Evolutionary conservation across 2,888 invertebrate genomes (phyloP), one percentile per base, ranked within the genome.

Genomic region (Odiellus spinosus): DNA sequence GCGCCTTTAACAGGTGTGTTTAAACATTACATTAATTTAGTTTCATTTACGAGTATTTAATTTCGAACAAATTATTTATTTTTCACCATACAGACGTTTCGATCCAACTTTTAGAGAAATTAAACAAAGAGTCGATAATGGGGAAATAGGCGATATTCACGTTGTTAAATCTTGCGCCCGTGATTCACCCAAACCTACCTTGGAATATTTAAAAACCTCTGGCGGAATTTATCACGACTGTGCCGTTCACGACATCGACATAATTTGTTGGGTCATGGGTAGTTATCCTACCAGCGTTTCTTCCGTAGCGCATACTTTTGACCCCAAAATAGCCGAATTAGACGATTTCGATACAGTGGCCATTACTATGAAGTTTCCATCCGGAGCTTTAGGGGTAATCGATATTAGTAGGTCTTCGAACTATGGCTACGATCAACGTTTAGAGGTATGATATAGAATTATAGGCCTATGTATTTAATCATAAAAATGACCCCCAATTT

Each of bases 171-270:
- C 75, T 1, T 73, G 75, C 14, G 69, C 75, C 10, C 67, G 78
- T 52, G 79, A 80, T 59, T 76, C 75, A 14, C 78, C 79, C 1
- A 62, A 76, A 48, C 78, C 79, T 1, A 63, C 72, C 1, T 61
- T 77, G 12, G 74, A 73, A 0, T 80, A 77, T 58, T 64, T 79
- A 14, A 70, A 67, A 53, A 64, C 63, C 12, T 77, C 77, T 53
- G 78, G 77, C 54, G 77, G 77, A 12, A 75, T 80, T 33, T 77
- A 77, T 61, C 76, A 78, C 50, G 80, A 80, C 60, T 76, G 78
- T 55, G 67, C 75, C 46, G 76, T 80, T 2, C 79, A 80, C 56
- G 79, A 80, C 60, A 69, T 80, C 48, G 79, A 80, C 57, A 69
- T 76, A 63, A 61, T 74, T 6, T 74, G 76, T 49, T 78, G 76